A percentile compares a stretch with the other conserved stretches of the same genome.
Evolutionary conservation across 2,797 vertebrate genomes (phyloP).

Genomic region (Aphelocoma californica): DNA sequence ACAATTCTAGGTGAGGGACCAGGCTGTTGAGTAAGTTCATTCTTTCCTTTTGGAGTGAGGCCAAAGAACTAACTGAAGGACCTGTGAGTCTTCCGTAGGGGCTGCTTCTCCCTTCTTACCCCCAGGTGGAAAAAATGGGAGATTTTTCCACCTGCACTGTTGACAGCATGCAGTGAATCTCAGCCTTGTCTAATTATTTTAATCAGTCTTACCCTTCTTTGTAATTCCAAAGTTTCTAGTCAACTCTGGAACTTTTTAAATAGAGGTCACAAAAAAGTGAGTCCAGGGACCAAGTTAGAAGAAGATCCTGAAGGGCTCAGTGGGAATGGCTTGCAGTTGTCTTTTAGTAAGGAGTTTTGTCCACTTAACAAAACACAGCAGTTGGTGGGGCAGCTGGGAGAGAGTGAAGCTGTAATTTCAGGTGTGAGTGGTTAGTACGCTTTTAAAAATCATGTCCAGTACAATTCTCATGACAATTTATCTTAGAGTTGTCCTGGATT

Average conservation of each 20-base stretch:
- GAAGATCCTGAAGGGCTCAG: background rate
- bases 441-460: background rate
- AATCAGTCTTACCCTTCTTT: background rate
- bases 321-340: background rate
- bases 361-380: background rate
- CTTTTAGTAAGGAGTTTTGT: background rate
- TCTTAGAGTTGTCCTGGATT: background rate
- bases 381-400: background rate
- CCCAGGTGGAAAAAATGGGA: background rate
- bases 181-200: background rate
- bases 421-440: background rate
- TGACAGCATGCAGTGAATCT: background rate
- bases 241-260: background rate
- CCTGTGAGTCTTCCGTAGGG: background rate
- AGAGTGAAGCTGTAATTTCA: background rate
- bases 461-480: background rate
- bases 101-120: background rate
- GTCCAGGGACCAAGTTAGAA: background rate
- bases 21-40: background rate
- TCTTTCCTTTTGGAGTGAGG: background rate
- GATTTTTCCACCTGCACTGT: background rate
- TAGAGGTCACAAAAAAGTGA: background rate
- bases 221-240: background rate
- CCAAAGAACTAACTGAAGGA: background rate
- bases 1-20: background rate